A percentile compares a stretch with the other conserved stretches of the same genome.
These are phyloP conservation scores for Brachionus rotundiformis DNA, from an alignment of 1,140 invertebrate genomes.

Conservation along the genomic window DNA sequence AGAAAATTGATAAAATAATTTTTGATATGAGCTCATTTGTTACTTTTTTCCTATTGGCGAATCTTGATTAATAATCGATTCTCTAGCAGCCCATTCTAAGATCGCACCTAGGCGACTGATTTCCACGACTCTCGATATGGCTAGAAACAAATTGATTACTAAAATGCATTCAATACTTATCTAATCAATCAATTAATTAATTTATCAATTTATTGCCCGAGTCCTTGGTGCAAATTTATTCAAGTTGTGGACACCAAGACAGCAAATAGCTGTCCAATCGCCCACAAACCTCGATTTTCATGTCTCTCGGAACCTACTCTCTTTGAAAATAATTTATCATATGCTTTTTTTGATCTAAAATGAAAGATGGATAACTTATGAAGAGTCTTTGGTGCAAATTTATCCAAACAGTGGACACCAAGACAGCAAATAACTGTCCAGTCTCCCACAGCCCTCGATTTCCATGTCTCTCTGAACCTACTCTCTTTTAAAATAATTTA, in stretches of 20 bases:
- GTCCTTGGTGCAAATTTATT: conserved; percentile 38
- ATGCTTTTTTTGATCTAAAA: not conserved
- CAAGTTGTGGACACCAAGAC: too few species aligned
- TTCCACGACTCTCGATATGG: not conserved
- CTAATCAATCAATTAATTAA: conserved; percentile 49
- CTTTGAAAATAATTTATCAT: conserved; percentile 29
- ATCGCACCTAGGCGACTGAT: not conserved
- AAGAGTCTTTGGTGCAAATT: conserved; percentile 18
- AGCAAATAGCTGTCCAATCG: too few species aligned
- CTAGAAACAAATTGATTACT: conserved; percentile 27
- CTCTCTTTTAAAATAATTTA: conserved; percentile 6
- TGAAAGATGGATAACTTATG: conserved; percentile 2
- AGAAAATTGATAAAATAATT: conserved; percentile 28
- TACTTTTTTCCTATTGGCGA: not conserved
- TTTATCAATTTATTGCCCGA: conserved; percentile 42
- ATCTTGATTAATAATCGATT: conserved; percentile 44
- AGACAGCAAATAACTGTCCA: too few species aligned
- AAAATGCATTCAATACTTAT: conserved; percentile 38
- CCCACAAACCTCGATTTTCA: too few species aligned
- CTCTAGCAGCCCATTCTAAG: not conserved
- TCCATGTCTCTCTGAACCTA: too few species aligned
- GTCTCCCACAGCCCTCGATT: too few species aligned
- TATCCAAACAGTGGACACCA: too few species aligned
- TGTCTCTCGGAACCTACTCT: not conserved
- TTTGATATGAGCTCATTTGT: not conserved